Conservation (phyloP, 2,888 invertebrate genomes). For the Blastobasis adustella region DNA sequence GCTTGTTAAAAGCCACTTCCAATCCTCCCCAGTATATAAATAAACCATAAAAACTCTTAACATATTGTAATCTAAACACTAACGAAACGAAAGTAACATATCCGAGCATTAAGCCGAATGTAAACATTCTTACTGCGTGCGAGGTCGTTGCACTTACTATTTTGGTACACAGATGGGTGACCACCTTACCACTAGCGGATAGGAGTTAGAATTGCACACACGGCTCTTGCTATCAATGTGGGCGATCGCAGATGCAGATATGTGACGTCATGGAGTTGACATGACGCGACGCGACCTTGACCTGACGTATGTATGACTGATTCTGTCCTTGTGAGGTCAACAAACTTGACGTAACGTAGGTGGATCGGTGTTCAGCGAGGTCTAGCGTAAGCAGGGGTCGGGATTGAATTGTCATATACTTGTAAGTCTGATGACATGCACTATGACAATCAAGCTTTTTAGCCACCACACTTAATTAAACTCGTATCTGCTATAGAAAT, state of each 20-base stretch:
- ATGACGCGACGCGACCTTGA: constrained; percentile 62
- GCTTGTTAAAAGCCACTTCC: too few species aligned
- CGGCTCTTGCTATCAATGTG: constrained; percentile 47
- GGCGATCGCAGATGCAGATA: constrained; percentile 70
- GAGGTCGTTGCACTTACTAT: constrained; percentile 62
- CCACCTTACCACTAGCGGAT: constrained; percentile 37
- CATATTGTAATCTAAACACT: constrained; percentile 30
- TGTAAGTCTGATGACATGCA: too few species aligned
- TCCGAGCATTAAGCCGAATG: constrained; percentile 31
- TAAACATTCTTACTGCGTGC: constrained; percentile 35
- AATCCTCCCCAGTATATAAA: neutral
- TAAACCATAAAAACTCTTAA: neutral
- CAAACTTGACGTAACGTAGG: constrained; percentile 29
- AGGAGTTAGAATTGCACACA: constrained; percentile 39
- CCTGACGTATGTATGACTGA: constrained; percentile 55
- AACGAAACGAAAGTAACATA: constrained; percentile 62
- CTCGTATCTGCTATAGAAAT: too few species aligned
- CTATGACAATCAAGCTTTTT: too few species aligned
- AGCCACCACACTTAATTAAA: too few species aligned
- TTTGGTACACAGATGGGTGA: constrained; percentile 25
- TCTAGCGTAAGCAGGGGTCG: too few species aligned
- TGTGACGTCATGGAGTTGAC: constrained; percentile 52
- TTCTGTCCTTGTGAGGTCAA: constrained; percentile 69
- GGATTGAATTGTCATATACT: too few species aligned
- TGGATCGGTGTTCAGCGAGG: too few species aligned